phyloP scores from a whole-genome alignment of 2,888 invertebrate genomes.

The Cabera pusaria region DNA sequence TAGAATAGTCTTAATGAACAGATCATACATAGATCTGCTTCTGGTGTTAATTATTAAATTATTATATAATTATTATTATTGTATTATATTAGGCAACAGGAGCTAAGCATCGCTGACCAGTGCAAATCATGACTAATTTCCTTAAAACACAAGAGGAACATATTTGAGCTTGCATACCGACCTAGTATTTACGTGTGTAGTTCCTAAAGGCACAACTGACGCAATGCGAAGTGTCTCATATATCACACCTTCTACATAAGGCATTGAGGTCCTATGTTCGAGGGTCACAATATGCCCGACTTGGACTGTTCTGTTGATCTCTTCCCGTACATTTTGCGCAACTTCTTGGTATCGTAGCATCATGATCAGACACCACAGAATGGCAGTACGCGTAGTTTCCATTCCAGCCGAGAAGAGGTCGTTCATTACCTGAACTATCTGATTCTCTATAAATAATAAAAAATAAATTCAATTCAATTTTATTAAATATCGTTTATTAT shows the following conservation, averaged over 20 bases:
- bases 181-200: slow-evolving; percentile 91
- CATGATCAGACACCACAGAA: slow-evolving; percentile 92
- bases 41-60: too few species aligned
- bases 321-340: slow-evolving; percentile 88
- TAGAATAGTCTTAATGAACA: too few species aligned
- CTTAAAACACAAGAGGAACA: too few species aligned
- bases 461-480: too few species aligned
- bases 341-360: slow-evolving; percentile 90
- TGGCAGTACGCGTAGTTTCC: slow-evolving; percentile 92
- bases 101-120: too few species aligned
- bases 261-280: slow-evolving; percentile 88
- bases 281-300: slow-evolving; percentile 87
- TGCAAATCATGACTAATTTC: too few species aligned
- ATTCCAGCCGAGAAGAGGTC: slow-evolving; percentile 94
- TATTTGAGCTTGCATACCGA: too few species aligned
- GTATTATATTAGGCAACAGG: too few species aligned
- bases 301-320: slow-evolving; percentile 89
- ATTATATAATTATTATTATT: too few species aligned
- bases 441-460: slow-evolving; percentile 88
- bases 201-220: slow-evolving; percentile 92
- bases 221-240: slow-evolving; percentile 90
- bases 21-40: too few species aligned
- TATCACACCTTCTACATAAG: slow-evolving; percentile 91
- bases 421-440: slow-evolving; percentile 93
- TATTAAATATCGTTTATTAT: too few species aligned